Evolutionary conservation across 2,113 vertebrate genomes (phyloP).

Genomic region (Bambusicola thoracicus): DNA sequence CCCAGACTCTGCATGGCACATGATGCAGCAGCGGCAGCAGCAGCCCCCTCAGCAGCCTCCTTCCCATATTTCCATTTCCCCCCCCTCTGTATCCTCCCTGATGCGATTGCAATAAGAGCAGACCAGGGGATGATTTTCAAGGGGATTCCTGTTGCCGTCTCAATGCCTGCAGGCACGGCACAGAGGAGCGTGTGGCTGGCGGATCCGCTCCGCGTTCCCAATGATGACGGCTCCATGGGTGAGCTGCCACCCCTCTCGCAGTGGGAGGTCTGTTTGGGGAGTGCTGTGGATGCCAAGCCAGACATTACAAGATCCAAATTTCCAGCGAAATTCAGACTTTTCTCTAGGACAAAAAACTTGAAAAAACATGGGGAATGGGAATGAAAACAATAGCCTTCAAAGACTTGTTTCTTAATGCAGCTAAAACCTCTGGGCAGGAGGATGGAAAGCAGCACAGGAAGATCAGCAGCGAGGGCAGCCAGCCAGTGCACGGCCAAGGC

Average conservation of each 20-base stretch:
- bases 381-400: conserved; percentile 56
- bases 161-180: not conserved
- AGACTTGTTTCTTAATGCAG: conserved; percentile 35
- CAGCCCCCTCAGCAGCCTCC: not conserved
- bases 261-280: conserved; percentile 68
- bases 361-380: conserved; percentile 66
- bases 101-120: not conserved
- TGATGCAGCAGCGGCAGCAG: not conserved
- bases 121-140: not conserved
- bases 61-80: not conserved
- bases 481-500: not conserved
- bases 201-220: not conserved
- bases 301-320: conserved; percentile 76
- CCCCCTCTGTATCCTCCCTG: not conserved
- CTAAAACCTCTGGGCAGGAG: not conserved
- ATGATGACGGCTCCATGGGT: conserved; percentile 20
- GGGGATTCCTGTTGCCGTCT: not conserved
- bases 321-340: conserved; percentile 75
- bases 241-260: conserved; percentile 24
- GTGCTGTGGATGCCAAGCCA: conserved; percentile 55
- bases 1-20: not conserved
- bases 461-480: not conserved
- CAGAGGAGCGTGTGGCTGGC: not conserved
- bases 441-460: not conserved
- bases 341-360: conserved; percentile 70